Percentiles rank a stretch among this genome's conserved stretches.
Evolutionary conservation across 2,888 invertebrate species (phyloP).

Genomic region (Caenorhabditis afra): DNA sequence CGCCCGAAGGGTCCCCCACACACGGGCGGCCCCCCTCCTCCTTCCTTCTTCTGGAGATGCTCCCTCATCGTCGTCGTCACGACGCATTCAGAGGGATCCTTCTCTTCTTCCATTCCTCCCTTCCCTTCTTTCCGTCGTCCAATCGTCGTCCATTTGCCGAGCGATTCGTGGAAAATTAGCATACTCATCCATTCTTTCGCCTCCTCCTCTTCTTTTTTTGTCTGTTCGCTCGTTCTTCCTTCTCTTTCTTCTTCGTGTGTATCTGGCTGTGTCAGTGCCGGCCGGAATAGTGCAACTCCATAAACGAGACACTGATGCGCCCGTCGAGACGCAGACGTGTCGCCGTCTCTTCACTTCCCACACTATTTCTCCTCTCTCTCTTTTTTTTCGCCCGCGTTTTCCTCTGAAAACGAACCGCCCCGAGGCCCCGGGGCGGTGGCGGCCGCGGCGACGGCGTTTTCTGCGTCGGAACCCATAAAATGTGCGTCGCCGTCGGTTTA

Average conservation of each 20-base stretch:
- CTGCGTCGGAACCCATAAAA: conserved; percentile 52
- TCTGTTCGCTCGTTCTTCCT: conserved; percentile 2
- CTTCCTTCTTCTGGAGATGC: no score
- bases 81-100: no score
- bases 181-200: conserved; percentile 14
- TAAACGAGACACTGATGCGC: conserved; percentile 11
- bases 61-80: no score
- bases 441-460: conserved; percentile 16
- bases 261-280: no score
- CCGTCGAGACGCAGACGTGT: not conserved
- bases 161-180: conserved; percentile 30
- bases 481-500: conserved; percentile 55
- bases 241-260: not conserved
- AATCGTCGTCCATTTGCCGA: not conserved
- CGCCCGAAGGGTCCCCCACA: no score
- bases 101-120: not conserved
- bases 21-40: not conserved
- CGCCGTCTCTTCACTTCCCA: conserved; percentile 7
- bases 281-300: conserved; percentile 51
- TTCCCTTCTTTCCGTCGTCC: not conserved
- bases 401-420: conserved; percentile 22
- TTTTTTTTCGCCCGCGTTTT: conserved; percentile 15
- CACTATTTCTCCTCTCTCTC: conserved; percentile 18
- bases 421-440: not conserved
- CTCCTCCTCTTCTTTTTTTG: conserved; percentile 2